Conservation (phyloP, 2,888 invertebrate species). For the Drosophila anomelani region DNA sequence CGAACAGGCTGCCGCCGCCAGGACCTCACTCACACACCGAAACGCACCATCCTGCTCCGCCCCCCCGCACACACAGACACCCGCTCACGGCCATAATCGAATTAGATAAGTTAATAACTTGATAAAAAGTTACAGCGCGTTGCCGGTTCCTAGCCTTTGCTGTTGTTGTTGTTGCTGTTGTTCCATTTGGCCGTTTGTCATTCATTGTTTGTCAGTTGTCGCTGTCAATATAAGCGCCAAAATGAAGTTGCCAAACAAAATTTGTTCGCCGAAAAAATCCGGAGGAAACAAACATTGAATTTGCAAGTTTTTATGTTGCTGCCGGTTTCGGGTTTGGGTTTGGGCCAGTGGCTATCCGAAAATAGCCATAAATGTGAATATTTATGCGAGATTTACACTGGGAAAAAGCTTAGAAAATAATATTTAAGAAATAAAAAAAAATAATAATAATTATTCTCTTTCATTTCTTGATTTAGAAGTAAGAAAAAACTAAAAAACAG, state of each 20-base stretch:
- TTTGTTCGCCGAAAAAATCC: constrained; percentile 59
- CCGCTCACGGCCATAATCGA: constrained; percentile 68
- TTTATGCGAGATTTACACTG: constrained; percentile 64
- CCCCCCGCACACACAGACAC: constrained; percentile 18
- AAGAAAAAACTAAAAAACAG: neutral
- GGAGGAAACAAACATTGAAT: constrained; percentile 29
- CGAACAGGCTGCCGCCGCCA: constrained; percentile 33
- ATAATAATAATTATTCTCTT: neutral
- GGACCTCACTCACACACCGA: constrained; percentile 33
- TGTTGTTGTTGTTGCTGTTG: constrained; percentile 7
- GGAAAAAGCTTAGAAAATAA: neutral
- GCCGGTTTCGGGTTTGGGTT: neutral
- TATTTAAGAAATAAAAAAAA: neutral
- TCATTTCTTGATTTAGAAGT: neutral
- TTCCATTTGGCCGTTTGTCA: constrained; percentile 52
- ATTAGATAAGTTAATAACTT: constrained; percentile 81
- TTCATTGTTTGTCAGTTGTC: constrained; percentile 74
- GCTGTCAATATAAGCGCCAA: constrained; percentile 72
- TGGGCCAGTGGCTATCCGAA: neutral
- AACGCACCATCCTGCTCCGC: neutral
- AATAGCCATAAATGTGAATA: constrained; percentile 57
- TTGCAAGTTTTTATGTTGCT: constrained; percentile 26
- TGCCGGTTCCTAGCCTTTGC: constrained; percentile 24
- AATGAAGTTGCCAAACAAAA: constrained; percentile 70
- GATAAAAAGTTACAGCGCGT: constrained; percentile 74